Conservation (phyloP, 2,113 vertebrate genomes). For the Nothoprocta pentlandii region DNA sequence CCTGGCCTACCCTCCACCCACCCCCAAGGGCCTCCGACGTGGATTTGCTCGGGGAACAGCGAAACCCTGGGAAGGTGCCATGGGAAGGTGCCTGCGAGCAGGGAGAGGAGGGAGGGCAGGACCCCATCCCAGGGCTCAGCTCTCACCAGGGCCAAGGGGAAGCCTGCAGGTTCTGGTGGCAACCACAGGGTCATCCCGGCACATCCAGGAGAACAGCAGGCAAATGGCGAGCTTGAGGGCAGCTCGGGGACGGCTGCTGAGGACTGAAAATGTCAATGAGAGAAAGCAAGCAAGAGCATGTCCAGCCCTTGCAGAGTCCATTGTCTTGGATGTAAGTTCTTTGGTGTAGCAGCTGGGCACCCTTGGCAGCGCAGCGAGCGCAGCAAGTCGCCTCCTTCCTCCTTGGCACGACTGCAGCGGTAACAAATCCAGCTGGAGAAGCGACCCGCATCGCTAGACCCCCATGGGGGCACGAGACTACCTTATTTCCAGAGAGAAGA, state of each 20-base stretch:
- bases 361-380: accelerated
- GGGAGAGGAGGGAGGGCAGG: background rate
- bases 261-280: background rate
- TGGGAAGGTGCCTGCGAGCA: too few species aligned
- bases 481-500: background rate
- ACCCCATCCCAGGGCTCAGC: background rate
- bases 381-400: background rate
- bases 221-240: background rate
- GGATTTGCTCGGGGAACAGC: background rate
- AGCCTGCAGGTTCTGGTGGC: accelerated
- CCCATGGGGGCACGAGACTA: background rate
- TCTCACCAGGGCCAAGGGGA: background rate
- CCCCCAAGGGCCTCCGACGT: background rate
- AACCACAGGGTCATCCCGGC: background rate
- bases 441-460: background rate
- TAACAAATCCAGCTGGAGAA: background rate
- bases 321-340: background rate
- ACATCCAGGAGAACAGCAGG: background rate
- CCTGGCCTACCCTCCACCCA: background rate
- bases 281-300: background rate
- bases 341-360: conserved; percentile 14
- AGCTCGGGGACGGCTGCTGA: background rate
- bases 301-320: background rate
- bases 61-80: too few species aligned
- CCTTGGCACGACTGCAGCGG: background rate